Evolutionary conservation across 2,797 vertebrate species (phyloP).

Genomic region (Pipistrellus pygmaeus): DNA sequence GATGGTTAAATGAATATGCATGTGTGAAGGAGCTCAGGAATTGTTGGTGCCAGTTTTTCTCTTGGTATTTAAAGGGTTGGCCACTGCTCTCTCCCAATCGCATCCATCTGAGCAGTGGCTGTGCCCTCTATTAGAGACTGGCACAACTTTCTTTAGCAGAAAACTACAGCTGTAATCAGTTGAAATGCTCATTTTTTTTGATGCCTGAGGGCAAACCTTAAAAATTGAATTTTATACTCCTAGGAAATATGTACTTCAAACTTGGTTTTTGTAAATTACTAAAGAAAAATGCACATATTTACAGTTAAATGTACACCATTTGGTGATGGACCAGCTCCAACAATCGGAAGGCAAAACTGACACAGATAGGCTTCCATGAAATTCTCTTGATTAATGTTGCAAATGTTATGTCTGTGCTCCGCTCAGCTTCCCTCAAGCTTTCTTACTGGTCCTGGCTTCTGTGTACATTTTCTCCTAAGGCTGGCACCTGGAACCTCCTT

Average conservation of each 20-base stretch:
- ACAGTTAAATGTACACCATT: background rate
- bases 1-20: background rate
- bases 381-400: background rate
- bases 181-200: constrained; percentile 62
- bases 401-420: background rate
- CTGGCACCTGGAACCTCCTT: background rate
- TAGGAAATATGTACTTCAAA: constrained; percentile 36
- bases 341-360: background rate
- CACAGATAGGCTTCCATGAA: background rate
- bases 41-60: background rate
- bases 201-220: constrained; percentile 70
- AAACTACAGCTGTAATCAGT: constrained; percentile 30
- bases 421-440: background rate
- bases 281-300: background rate
- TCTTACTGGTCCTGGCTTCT: background rate
- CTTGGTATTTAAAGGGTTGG: background rate
- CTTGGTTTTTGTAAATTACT: background rate
- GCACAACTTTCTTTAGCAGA: constrained; percentile 31
- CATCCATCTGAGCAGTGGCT: background rate
- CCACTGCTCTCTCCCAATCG: background rate
- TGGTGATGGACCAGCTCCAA: background rate
- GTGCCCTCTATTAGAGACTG: background rate
- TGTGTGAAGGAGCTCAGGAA: constrained; percentile 18
- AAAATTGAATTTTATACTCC: constrained; percentile 81
- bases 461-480: background rate